A percentile compares a stretch with the other conserved stretches of the same genome.
phyloP scores from a whole-genome alignment of 2,797 vertebrate genomes.

The Myoxocephalus aenaeus region DNA sequence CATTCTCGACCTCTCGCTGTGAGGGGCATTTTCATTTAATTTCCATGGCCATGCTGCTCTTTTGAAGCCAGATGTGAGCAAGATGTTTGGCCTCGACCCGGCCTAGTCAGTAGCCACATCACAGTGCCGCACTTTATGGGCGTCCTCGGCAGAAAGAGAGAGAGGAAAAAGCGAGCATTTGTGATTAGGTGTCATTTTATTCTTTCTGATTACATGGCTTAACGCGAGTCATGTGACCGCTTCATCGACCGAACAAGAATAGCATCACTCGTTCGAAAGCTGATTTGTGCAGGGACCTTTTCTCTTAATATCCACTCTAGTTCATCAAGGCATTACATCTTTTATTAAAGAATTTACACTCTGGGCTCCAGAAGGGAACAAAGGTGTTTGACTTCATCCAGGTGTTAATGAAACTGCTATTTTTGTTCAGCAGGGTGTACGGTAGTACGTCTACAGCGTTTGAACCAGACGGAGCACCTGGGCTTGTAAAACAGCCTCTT shows the following conservation, averaged over 20 bases:
- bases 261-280: too few species aligned
- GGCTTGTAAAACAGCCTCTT: constrained; percentile 18
- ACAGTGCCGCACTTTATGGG: background rate
- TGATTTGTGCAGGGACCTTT: background rate
- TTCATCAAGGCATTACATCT: background rate
- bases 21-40: constrained; percentile 3
- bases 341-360: background rate
- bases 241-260: background rate
- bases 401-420: constrained; percentile 12
- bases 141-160: background rate
- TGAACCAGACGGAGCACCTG: constrained; percentile 18
- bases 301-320: background rate
- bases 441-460: background rate
- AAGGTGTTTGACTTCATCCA: constrained; percentile 28
- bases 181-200: background rate
- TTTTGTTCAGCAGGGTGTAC: background rate
- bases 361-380: background rate
- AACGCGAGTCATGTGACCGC: background rate
- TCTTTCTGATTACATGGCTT: too few species aligned
- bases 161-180: background rate
- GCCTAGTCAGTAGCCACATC: background rate
- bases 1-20: background rate
- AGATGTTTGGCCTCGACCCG: constrained; percentile 5
- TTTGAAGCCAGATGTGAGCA: constrained; percentile 10
- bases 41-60: background rate